A percentile compares a stretch with the other conserved stretches of the same genome.
These are phyloP conservation scores for Hapalemur alaotrensis DNA, from an alignment of 2,797 vertebrate genomes.

Conservation along the genomic window DNA sequence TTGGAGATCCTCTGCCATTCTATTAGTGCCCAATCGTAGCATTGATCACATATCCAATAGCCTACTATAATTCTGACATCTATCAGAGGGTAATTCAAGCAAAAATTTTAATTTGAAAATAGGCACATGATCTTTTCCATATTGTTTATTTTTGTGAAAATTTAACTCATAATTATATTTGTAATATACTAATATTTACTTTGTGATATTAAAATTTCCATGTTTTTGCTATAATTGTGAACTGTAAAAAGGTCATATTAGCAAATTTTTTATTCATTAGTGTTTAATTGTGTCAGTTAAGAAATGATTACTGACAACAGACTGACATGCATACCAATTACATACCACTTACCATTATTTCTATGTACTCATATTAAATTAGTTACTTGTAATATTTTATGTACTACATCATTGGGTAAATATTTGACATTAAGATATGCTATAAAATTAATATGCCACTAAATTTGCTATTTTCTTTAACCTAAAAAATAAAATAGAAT, in stretches of 20 bases:
- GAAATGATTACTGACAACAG: neutral
- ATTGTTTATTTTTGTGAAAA: neutral
- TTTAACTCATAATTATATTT: neutral
- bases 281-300: neutral
- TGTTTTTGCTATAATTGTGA: neutral
- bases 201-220: neutral
- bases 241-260: slow-evolving; percentile 35
- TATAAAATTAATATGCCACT: neutral
- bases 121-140: neutral
- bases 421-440: neutral
- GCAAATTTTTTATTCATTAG: neutral
- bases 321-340: neutral
- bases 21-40: neutral
- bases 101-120: neutral
- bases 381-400: neutral
- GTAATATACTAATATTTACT: neutral
- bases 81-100: neutral
- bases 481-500: neutral
- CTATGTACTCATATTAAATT: neutral
- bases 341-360: neutral
- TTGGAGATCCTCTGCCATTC: neutral
- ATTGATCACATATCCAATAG: neutral
- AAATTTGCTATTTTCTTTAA: neutral
- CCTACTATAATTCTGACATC: neutral
- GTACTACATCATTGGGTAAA: neutral